Evolutionary conservation across 64 coral and sea anemone genomes (phyloP).

Genomic region (Stichodactyla mertensii): DNA sequence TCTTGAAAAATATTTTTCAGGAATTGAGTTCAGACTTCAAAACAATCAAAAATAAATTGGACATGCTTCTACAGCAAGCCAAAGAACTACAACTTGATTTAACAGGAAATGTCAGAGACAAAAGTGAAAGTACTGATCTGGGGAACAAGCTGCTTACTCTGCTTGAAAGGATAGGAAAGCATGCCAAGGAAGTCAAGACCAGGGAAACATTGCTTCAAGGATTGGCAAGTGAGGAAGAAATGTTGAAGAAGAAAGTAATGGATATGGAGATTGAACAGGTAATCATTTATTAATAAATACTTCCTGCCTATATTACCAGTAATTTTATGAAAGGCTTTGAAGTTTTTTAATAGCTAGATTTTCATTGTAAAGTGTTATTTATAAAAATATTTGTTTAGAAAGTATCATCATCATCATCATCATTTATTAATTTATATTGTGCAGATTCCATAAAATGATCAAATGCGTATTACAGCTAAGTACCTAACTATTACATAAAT

Average conservation of each 20-base stretch:
- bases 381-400: too few relatives aligned
- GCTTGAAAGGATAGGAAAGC: conserved; percentile 17
- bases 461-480: too few relatives aligned
- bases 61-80: background rate
- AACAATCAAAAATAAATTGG: background rate
- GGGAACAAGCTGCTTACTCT: conserved; percentile 2
- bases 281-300: too few relatives aligned
- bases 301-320: too few relatives aligned
- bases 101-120: background rate
- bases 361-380: too few relatives aligned
- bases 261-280: conserved; percentile 59
- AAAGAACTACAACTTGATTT: background rate
- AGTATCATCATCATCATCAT: too few relatives aligned
- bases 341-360: too few relatives aligned
- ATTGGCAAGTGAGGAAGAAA: conserved; percentile 36
- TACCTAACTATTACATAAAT: too few relatives aligned
- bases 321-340: too few relatives aligned
- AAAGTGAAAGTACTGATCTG: background rate
- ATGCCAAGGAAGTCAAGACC: conserved; percentile 25
- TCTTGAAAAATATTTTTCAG: background rate
- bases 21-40: background rate
- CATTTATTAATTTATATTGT: too few relatives aligned
- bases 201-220: conserved; percentile 40
- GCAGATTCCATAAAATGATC: too few relatives aligned
- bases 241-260: conserved; percentile 40